Base-by-base conservation (phyloP, 2,888 invertebrate genomes). In the Calephelis perditalis region DNA sequence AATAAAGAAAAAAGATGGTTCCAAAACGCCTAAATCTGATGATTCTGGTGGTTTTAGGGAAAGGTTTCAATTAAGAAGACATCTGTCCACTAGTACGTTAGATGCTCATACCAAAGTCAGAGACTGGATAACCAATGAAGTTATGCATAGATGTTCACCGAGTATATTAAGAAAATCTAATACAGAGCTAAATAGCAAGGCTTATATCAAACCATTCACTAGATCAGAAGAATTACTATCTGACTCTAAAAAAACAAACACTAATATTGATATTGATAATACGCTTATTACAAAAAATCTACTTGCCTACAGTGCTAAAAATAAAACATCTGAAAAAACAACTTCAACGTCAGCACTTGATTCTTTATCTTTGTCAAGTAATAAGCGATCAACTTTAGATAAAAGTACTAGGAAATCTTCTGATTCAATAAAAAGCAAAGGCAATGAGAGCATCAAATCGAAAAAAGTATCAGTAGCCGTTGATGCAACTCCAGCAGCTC, bases 101-200 rank as follows among this genome's bases (percentile, higher is more conserved):
- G 96, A 97, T 78, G 95, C 96, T 0, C 95, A 96, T 74, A 95
- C 96, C 11, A 96, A 96, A 91, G 96, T 97, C 1, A 92, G 94
- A 65, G 96, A 96, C 70, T 96, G 97, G 97, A 96, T 97, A 70
- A 93, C 95, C 0, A 94, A 95, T 67, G 95, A 96, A 78, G 94
- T 95, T 45, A 94, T 94, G 72, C 93, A 94, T 69, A 92, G 94
- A 75, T 94, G 93, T 71, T 94, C 94, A 58, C 95, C 95, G 0
- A 92, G 92, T 64, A 93, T 93, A 75, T 75, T 94, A 12, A 86
- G 93, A 68, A 92, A 92, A 72, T 87, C 87, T 2, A 85, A 84
- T 67, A 78, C 78, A 5, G 86, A 88, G 65, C 67, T 85, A 43
- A 76, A 72, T 55, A 82, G 83, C 40, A 86, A 85, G 65, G 69